These are phyloP conservation scores for Hydrozoanthus gracilis DNA, from an alignment of 92 coral and sea anemone genomes.

Conservation along the genomic window DNA sequence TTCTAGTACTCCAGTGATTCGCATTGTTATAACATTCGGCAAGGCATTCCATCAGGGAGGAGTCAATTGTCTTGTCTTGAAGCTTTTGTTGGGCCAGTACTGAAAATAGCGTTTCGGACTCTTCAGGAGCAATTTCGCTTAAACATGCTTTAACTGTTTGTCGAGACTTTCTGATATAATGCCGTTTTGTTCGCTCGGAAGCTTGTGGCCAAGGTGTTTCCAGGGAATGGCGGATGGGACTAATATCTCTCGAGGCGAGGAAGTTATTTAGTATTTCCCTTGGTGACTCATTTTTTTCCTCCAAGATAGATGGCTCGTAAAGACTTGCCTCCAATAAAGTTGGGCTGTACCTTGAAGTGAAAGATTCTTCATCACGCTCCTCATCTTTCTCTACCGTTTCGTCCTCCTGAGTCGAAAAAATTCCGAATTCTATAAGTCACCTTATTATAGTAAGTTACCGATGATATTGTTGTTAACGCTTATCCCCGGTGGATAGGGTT, in stretches of 20 bases:
- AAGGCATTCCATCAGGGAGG: constrained; percentile 60
- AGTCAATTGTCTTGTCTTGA: constrained; percentile 48
- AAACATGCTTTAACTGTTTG: constrained; percentile 55
- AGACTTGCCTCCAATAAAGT: constrained; percentile 13
- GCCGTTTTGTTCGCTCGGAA: constrained; percentile 62
- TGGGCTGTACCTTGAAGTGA: constrained; percentile 24
- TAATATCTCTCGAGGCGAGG: constrained; percentile 58
- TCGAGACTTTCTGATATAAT: constrained; percentile 58
- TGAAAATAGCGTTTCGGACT: constrained; percentile 45
- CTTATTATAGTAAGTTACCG: constrained; percentile 20
- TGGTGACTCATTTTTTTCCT: constrained; percentile 18
- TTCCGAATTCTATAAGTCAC: not conserved
- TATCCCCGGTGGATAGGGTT: constrained; percentile 17
- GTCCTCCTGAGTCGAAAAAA: constrained; percentile 13
- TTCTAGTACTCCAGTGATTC: constrained; percentile 63
- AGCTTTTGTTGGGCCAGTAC: constrained; percentile 30
- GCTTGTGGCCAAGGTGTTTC: constrained; percentile 58
- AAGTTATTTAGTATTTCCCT: constrained; percentile 54
- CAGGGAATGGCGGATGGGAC: constrained; percentile 67
- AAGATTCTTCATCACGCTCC: constrained; percentile 32
- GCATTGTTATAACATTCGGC: constrained; percentile 62
- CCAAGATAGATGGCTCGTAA: constrained; percentile 18
- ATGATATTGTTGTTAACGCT: constrained; percentile 27
- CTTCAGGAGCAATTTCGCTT: constrained; percentile 58
- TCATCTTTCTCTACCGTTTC: constrained; percentile 21